Percentiles rank a stretch among this genome's conserved stretches.
phyloP scores from a whole-genome alignment of 2,113 vertebrate species.

The Empidonax alnorum region DNA sequence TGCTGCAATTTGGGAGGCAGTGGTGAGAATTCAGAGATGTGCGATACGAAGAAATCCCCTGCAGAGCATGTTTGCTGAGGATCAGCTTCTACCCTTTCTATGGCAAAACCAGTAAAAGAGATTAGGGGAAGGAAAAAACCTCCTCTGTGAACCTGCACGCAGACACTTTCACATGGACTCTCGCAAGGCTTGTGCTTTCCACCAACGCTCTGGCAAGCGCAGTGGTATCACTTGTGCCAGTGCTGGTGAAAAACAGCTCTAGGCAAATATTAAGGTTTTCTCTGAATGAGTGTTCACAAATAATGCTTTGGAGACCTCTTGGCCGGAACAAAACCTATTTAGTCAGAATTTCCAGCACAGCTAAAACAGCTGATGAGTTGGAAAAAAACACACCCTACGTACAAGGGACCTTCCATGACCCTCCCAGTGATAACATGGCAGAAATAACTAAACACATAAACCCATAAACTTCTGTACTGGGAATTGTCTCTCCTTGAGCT shows the following conservation, averaged over 20 bases:
- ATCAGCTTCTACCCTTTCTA: background rate
- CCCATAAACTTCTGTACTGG: background rate
- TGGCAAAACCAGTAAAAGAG: background rate
- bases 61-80: rapidly evolving
- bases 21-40: background rate
- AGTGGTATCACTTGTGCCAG: background rate
- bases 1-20: background rate
- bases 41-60: background rate
- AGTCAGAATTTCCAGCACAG: slow-evolving; percentile 54
- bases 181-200: background rate
- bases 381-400: background rate
- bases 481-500: background rate
- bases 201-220: background rate
- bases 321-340: background rate
- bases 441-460: background rate
- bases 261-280: slow-evolving; percentile 31
- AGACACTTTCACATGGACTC: background rate
- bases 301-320: background rate
- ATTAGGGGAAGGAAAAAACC: background rate
- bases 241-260: background rate
- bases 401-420: background rate
- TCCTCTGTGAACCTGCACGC: background rate
- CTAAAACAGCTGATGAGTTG: background rate
- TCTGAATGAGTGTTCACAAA: slow-evolving; percentile 39
- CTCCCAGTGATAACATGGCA: background rate